A percentile compares a stretch with the other conserved stretches of the same genome.
Evolutionary conservation across 2,888 invertebrate genomes (phyloP).

Genomic region (Invenusta paracnida): DNA sequence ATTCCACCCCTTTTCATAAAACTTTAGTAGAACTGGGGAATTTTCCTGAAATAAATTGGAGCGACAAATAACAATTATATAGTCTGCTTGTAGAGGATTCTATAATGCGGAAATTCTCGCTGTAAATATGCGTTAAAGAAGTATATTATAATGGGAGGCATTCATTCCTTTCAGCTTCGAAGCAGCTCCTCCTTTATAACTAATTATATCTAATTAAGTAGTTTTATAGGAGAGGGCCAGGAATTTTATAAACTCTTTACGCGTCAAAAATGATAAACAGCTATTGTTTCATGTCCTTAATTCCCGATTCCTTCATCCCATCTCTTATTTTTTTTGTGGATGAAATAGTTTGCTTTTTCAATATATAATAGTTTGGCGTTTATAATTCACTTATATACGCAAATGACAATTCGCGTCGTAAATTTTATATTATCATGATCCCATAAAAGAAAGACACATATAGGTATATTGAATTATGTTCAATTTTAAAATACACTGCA

Average conservation of each 20-base stretch:
- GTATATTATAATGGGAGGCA: no score
- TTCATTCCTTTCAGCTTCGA: no score
- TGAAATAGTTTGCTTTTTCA: no score
- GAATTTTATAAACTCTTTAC: neutral
- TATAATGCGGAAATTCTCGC: no score
- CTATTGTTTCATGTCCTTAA: neutral
- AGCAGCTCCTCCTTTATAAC: no score
- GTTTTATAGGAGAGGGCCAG: neutral
- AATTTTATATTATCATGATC: no score
- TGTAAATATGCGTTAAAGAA: no score
- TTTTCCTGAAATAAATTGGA: neutral
- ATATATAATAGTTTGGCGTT: neutral
- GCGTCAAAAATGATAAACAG: constrained; percentile 15
- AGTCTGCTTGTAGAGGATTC: neutral
- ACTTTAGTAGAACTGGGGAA: neutral
- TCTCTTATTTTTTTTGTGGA: no score
- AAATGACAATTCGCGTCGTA: no score
- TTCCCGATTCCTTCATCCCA: neutral
- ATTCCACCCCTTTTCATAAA: neutral
- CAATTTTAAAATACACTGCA: no score
- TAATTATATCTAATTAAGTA: neutral
- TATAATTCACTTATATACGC: neutral
- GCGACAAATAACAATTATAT: neutral
- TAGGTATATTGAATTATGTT: no score
- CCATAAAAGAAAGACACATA: no score